phyloP scores from a whole-genome alignment of 2,888 invertebrate genomes.

The Adelognathus sp. region DNA sequence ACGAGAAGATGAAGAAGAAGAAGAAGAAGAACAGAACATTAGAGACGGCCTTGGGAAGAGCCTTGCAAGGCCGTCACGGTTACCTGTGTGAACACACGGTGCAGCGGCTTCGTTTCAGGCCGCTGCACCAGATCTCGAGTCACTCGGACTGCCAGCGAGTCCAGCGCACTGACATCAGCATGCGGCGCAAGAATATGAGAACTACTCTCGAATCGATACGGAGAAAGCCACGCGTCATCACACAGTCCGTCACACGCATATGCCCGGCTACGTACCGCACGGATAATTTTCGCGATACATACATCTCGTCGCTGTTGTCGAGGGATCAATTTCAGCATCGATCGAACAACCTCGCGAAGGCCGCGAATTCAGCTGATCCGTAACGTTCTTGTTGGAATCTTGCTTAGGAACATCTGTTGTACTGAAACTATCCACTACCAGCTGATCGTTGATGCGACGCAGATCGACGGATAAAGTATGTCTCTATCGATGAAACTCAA shows the following conservation, averaged over 20 bases:
- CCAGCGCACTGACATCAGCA: constrained; percentile 3
- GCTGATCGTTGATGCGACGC: not conserved
- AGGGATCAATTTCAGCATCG: constrained; percentile 48
- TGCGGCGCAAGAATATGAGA: constrained; percentile 63
- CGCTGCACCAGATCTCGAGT: constrained; percentile 59
- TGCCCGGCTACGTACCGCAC: not conserved
- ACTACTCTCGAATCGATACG: constrained; percentile 68
- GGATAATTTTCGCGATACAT: not conserved
- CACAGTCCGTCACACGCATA: constrained; percentile 35
- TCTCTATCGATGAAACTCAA: constrained; percentile 3
- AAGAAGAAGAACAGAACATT: constrained; percentile 67
- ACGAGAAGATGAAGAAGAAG: constrained; percentile 42
- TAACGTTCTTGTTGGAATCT: constrained; percentile 24
- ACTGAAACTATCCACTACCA: not conserved
- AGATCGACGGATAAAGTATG: not conserved
- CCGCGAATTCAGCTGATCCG: constrained; percentile 4
- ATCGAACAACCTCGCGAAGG: not conserved
- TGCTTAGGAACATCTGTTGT: not conserved
- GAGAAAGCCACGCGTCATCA: constrained; percentile 66
- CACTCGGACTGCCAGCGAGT: constrained; percentile 48
- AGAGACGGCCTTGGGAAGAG: constrained; percentile 73
- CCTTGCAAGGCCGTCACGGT: constrained; percentile 76
- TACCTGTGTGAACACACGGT: constrained; percentile 67
- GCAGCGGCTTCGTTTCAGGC: constrained; percentile 51
- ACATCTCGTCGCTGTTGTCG: constrained; percentile 10